Base-by-base conservation (phyloP, 2,888 invertebrate genomes). In the Lithodes maja region DNA sequence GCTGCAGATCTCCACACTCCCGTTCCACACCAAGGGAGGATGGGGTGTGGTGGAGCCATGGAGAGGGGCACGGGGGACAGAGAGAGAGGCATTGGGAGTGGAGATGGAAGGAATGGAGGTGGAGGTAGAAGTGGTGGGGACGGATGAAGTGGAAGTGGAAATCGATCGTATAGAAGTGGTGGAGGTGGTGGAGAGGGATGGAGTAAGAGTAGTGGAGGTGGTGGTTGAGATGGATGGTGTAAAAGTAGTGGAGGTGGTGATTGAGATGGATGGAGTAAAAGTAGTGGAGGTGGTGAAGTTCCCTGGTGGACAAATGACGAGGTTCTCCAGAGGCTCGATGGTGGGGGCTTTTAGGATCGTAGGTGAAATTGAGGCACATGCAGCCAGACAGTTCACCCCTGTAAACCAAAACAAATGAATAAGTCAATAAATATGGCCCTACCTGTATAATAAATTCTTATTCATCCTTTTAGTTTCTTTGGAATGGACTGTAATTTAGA, bases 341-440 rank as follows among this genome's bases (percentile, higher is more conserved):
- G n/a, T 85, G 9, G 85, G 85, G 71, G 53, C 33, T 15, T 49
- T n/a, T n/a, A 1, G 79, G 85, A 17, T 85, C 71, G 71, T 85
- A 85, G 15, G 85, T 85, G 85, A 85, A 85, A 71, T 49, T 85
- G n/a, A 85, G 17, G 79, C 33, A 71, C 7, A 85, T 9, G 12
- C 85, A 85, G 1, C 49, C 79, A 3, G 15, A 9, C 69, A 68
- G 12, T 3, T 49, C 53, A 17, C 85, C 85, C 3, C 85, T 85
- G 85, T 2, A 82, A 53, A 55, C 55, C 61, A 17, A 61, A 5
- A 61, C 5, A 75, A 75, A 7, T 75, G 33, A 33, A 33, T 33
- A 33, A 33, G 33, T 33, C 33, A 33, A 33, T 33, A 33, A 33
- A 33, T 33, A 33, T 33, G 33, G 33, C 33, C 33, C 33, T 33